Conservation (phyloP, 2,113 vertebrate species). For the Porphyrio hochstetteri region DNA sequence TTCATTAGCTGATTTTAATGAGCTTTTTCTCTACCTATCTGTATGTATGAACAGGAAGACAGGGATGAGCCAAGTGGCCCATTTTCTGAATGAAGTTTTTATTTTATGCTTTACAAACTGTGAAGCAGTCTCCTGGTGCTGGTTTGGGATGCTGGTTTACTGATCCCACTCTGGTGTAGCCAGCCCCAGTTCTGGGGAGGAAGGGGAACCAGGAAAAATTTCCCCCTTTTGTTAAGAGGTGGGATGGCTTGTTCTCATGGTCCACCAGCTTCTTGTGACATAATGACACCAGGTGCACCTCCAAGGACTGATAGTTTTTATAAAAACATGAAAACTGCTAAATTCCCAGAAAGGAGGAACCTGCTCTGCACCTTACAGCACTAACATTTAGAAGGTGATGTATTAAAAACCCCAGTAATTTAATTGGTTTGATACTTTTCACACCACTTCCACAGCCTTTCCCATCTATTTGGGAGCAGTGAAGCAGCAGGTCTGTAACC, state of each 20-base stretch:
- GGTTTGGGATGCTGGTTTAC: background rate
- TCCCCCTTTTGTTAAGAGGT: background rate
- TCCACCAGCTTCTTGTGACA: background rate
- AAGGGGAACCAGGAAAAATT: background rate
- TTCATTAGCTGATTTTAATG: background rate
- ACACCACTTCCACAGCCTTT: background rate
- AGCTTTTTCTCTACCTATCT: background rate
- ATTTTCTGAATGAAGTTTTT: background rate
- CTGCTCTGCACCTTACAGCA: background rate
- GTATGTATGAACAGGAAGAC: background rate
- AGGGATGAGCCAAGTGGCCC: background rate
- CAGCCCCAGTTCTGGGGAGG: background rate
- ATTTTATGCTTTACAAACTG: background rate
- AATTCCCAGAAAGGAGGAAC: background rate
- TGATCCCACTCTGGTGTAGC: accelerated
- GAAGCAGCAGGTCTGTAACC: background rate
- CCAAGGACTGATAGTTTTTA: background rate
- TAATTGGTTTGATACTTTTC: background rate
- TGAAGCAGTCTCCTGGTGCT: background rate
- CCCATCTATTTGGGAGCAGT: background rate
- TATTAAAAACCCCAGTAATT: too few species aligned
- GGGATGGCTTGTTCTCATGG: background rate
- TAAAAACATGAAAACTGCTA: background rate
- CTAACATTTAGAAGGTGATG: background rate
- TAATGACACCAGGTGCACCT: background rate